phyloP scores from a whole-genome alignment of 2,888 invertebrate species.

The Nymphalis c-album region DNA sequence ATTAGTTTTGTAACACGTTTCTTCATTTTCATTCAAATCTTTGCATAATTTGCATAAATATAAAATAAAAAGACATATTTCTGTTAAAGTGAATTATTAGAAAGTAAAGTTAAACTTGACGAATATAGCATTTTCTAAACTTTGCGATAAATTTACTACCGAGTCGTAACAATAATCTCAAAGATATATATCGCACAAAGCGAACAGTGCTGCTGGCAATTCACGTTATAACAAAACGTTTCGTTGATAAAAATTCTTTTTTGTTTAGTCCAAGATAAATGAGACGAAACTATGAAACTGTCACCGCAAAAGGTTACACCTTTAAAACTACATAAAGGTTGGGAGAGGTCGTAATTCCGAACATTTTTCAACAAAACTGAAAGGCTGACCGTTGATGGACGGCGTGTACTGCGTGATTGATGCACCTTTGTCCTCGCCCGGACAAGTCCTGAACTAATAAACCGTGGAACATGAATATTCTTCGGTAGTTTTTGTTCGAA shows the following conservation, averaged over 20 bases:
- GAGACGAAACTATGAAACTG: background rate
- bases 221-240: background rate
- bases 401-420: constrained; percentile 1
- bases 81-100: too few relatives aligned
- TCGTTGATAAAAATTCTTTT: background rate
- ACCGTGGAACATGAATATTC: background rate
- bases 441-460: constrained; percentile 13
- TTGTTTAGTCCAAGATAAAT: constrained; percentile 4
- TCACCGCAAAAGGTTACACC: constrained; percentile 11
- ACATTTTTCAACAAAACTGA: constrained; percentile 9
- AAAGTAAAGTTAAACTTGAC: too few relatives aligned
- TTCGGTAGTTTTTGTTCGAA: background rate
- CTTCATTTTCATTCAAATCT: too few relatives aligned
- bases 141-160: too few relatives aligned
- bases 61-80: too few relatives aligned
- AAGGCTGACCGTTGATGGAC: constrained; percentile 8
- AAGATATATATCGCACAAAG: too few relatives aligned
- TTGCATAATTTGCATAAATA: too few relatives aligned
- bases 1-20: too few relatives aligned
- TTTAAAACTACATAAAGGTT: constrained; percentile 9
- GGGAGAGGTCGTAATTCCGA: constrained; percentile 1
- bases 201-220: too few relatives aligned
- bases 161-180: too few relatives aligned
- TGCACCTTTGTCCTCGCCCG: constrained; percentile 1
- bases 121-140: too few relatives aligned